phyloP scores from a whole-genome alignment of 2,888 invertebrate species.

The Apamea crenata region DNA sequence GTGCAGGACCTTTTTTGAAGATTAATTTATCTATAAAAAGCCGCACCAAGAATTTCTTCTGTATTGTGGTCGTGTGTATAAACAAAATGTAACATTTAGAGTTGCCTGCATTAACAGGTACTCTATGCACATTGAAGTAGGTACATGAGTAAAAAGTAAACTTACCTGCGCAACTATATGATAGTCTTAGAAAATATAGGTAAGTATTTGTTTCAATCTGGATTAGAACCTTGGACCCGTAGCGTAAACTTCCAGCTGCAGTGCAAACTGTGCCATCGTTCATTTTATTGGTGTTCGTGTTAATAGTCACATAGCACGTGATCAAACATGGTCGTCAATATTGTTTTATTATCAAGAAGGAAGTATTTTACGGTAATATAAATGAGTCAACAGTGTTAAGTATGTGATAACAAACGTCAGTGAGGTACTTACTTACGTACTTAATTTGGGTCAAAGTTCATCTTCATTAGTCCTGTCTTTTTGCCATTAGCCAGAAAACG shows the following conservation, averaged over 20 bases:
- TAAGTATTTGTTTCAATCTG: neutral
- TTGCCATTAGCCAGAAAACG: neutral
- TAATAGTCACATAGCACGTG: neutral
- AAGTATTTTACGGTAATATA: neutral
- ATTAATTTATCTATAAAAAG: neutral
- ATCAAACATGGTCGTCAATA: neutral
- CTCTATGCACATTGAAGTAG: neutral
- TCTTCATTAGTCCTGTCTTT: neutral
- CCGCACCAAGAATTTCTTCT: neutral
- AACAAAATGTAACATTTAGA: neutral
- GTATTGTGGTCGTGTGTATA: neutral
- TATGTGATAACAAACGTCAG: neutral
- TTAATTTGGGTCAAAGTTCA: slow-evolving; percentile 3
- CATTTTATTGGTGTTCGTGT: neutral
- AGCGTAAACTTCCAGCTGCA: neutral
- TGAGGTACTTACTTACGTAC: slow-evolving; percentile 2
- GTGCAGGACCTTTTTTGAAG: slow-evolving; percentile 8
- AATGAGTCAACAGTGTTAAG: neutral
- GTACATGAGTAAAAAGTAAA: neutral
- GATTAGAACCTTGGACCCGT: neutral
- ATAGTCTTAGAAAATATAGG: neutral
- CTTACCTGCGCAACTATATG: neutral
- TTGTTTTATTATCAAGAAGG: neutral
- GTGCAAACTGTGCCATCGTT: neutral
- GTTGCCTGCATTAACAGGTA: neutral